These are phyloP conservation scores for Caretta caretta DNA, from an alignment of 2,113 vertebrate genomes.

Conservation along the genomic window DNA sequence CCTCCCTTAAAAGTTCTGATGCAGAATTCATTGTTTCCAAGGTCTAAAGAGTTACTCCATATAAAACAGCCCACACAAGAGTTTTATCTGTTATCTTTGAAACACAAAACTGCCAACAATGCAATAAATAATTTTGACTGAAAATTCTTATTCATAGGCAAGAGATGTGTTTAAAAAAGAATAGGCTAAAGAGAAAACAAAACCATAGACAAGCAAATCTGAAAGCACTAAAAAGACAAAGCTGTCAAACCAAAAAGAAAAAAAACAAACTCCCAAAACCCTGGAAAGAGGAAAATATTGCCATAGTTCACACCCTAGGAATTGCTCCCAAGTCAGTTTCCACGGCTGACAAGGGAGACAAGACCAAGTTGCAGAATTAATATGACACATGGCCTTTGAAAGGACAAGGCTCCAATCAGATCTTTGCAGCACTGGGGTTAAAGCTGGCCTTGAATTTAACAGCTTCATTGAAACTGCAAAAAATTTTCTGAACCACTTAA, in stretches of 20 bases:
- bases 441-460: not conserved
- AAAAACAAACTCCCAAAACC: not conserved
- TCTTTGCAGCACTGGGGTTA: not conserved
- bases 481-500: not conserved
- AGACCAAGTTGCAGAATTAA: not conserved
- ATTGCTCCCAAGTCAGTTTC: not conserved
- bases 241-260: not conserved
- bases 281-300: not conserved
- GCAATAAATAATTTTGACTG: not conserved
- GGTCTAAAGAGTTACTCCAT: not conserved
- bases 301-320: not conserved
- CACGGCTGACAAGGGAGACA: not conserved
- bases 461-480: not conserved
- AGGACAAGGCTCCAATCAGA: not conserved
- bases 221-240: not conserved
- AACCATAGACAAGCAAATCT: not conserved
- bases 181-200: not conserved
- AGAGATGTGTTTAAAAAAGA: not conserved
- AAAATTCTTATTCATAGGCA: not conserved
- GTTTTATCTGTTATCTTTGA: slow-evolving; percentile 9
- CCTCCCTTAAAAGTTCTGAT: not conserved
- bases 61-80: not conserved
- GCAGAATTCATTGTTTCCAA: not conserved
- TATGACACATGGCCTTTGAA: not conserved
- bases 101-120: not conserved